Evolutionary conservation across 2,797 vertebrate genomes (phyloP).

Genomic region (Acanthornis magna): DNA sequence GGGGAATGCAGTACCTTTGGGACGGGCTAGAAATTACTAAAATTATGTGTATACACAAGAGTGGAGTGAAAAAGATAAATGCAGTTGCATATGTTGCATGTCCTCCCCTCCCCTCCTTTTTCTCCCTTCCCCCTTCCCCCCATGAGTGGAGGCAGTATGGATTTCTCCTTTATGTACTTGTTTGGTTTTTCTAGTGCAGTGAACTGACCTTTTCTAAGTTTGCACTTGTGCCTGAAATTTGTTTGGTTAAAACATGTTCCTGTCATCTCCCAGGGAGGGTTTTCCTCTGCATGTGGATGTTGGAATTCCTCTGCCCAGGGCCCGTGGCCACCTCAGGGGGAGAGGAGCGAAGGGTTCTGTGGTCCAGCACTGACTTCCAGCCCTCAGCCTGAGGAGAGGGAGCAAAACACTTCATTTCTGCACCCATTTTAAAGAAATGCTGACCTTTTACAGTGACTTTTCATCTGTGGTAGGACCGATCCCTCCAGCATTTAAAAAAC

Average conservation of each 20-base stretch:
- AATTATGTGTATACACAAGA: rapidly evolving
- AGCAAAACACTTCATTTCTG: neutral
- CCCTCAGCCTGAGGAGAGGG: neutral
- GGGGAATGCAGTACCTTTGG: neutral
- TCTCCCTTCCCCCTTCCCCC: neutral
- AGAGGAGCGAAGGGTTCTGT: neutral
- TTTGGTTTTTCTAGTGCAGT: neutral
- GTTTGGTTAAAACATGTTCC: neutral
- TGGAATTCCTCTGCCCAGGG: neutral
- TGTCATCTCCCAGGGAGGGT: neutral
- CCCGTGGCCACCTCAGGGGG: neutral
- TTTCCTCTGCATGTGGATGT: neutral
- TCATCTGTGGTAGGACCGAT: neutral
- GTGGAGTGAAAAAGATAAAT: neutral
- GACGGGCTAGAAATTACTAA: neutral
- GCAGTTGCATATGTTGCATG: rapidly evolving
- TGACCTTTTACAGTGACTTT: neutral
- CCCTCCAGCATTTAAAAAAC: neutral
- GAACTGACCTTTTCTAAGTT: neutral
- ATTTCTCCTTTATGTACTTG: neutral
- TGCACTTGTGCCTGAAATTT: neutral
- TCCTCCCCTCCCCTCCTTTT: neutral
- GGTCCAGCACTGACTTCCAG: neutral
- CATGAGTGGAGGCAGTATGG: neutral
- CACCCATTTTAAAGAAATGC: neutral